These are phyloP conservation scores for Aix galericulata DNA, from an alignment of 2,113 vertebrate species.

Conservation along the genomic window DNA sequence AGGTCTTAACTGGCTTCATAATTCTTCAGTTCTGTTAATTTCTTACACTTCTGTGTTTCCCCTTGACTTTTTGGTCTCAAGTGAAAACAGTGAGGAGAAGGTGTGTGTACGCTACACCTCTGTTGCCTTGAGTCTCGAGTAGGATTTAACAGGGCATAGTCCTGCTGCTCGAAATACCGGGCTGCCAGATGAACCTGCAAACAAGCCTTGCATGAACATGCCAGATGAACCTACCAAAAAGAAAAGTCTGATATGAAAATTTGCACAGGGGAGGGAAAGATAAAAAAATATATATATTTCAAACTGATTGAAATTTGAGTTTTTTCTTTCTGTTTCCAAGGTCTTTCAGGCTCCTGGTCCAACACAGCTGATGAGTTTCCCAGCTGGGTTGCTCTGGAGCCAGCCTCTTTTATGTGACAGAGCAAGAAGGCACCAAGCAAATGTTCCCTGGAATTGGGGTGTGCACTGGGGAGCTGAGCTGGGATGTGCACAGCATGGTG, in stretches of 20 bases:
- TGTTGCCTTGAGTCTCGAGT: not conserved
- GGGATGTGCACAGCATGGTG: rapidly evolving
- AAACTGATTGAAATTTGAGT: not conserved
- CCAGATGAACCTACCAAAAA: not conserved
- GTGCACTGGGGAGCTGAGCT: not conserved
- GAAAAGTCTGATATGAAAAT: not conserved
- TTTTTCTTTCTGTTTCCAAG: not conserved
- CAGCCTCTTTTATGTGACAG: not conserved
- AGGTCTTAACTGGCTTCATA: not conserved
- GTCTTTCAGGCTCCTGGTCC: not conserved
- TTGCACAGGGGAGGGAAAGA: not conserved
- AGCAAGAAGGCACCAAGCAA: not conserved
- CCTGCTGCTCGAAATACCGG: not conserved
- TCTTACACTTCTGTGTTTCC: not conserved
- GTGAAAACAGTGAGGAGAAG: not conserved
- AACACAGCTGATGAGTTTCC: not conserved
- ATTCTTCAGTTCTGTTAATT: not conserved
- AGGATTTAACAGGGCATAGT: not conserved
- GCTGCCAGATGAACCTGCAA: not conserved
- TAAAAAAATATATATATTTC: not conserved
- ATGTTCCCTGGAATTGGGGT: rapidly evolving
- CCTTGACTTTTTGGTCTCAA: not conserved
- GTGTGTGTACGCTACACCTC: not conserved
- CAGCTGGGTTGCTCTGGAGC: not conserved
- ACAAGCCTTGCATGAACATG: no score